Evolutionary conservation across 2,888 invertebrate genomes (phyloP).

Genomic region (Lithophane leautieri): DNA sequence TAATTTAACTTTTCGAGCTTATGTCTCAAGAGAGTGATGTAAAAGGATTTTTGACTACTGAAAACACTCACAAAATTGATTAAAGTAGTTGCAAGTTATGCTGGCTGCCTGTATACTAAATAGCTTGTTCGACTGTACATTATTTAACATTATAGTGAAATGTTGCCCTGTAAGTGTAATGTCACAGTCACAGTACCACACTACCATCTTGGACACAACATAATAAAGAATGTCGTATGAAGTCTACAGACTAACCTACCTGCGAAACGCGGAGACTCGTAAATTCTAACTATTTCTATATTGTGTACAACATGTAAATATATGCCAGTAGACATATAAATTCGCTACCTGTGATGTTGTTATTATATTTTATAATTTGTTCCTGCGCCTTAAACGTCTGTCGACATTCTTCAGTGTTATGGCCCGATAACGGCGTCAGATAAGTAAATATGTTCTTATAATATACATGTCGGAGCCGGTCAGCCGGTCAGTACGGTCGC

Average conservation of each 20-base stretch:
- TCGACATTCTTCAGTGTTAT: not conserved
- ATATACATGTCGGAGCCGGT: too few species aligned
- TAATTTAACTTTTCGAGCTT: too few species aligned
- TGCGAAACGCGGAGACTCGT: not conserved
- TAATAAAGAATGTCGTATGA: not conserved
- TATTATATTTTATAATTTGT: constrained; percentile 1
- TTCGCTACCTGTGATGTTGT: constrained; percentile 7
- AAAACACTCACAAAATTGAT: too few species aligned
- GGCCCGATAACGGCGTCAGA: not conserved
- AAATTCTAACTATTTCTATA: not conserved
- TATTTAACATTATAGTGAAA: not conserved
- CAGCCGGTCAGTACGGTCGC: too few species aligned
- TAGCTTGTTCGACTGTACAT: too few species aligned
- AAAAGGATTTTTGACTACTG: too few species aligned
- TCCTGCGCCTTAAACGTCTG: not conserved
- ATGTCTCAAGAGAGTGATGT: too few species aligned
- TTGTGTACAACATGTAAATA: constrained; percentile 25
- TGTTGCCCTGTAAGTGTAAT: not conserved
- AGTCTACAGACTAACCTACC: not conserved
- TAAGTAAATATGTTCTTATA: not conserved
- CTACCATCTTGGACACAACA: not conserved
- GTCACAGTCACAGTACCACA: not conserved
- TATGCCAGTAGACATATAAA: not conserved
- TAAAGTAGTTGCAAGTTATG: too few species aligned
- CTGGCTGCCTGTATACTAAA: too few species aligned